Evolutionary conservation across 2,888 invertebrate species (phyloP), one percentile per base, ranked within the genome.

Genomic region (Rosalia funebris): DNA sequence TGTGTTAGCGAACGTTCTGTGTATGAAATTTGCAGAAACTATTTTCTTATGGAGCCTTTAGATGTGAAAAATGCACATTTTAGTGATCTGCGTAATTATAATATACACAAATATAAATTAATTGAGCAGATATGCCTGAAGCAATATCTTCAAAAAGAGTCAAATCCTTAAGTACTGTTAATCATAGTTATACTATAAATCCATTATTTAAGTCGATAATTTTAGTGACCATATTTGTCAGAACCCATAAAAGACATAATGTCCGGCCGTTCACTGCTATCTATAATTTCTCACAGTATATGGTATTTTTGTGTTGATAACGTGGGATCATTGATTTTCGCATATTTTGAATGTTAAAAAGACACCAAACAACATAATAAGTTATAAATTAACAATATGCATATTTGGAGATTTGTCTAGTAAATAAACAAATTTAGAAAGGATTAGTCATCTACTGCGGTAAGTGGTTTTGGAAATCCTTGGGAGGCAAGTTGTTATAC

Each of bases 361-460:
- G 20, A 44, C 25, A 44, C 12, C 44, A 50, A 20, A 50, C 34
- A 34, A 34, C 10, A 2, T 50, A 50, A 50, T 39, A 25, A 50
- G 39, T 25, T 39, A 50, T 32, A 57, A 31, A 39, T 47, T 57
- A 47, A 57, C 46, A 57, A 57, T 57, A 16, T 47, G 25, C 56
- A 34, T 57, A 57, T 57, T 57, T 41, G 56, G 56, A 9, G 17
- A 41, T 57, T 17, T 39, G 45, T 20, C 47, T 39, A 41, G 47
- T 57, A 47, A 47, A 54, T 44, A 45, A 34, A 44, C 44, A 54
- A 54, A 54, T 44, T 45, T 57, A 47, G 46, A 57, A 57, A 46
- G 56, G 56, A 57, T 57, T 57, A 57, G 56, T 57, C 56, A 57
- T 32, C 47, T 11, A 14, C 17, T 31, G 45, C 41, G 20, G 56